A percentile compares a stretch with the other conserved stretches of the same genome.
phyloP scores from a whole-genome alignment of 2,888 invertebrate genomes.

The Beris chalybata region DNA sequence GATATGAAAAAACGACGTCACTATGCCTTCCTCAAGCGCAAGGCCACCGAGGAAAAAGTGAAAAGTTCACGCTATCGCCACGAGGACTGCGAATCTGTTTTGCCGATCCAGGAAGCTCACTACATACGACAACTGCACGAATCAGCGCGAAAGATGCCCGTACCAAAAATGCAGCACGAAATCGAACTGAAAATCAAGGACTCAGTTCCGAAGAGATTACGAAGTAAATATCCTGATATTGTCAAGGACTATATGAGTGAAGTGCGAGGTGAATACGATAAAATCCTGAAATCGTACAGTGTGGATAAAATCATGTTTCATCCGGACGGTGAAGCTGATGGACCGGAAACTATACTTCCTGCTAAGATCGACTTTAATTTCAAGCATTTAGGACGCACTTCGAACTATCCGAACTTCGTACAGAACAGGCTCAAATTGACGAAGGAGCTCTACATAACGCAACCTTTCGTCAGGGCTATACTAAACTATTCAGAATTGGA shows the following conservation, averaged over 20 bases:
- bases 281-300: constrained; percentile 64
- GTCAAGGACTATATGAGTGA: constrained; percentile 59
- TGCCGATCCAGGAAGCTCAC: constrained; percentile 58
- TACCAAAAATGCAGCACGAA: constrained; percentile 64
- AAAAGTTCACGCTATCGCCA: constrained; percentile 40
- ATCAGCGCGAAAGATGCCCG: constrained; percentile 62
- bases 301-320: constrained; percentile 66
- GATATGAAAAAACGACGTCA: constrained; percentile 52
- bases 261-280: constrained; percentile 62
- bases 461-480: constrained; percentile 63
- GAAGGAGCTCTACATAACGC: constrained; percentile 63
- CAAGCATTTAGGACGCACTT: constrained; percentile 64
- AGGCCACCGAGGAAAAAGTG: constrained; percentile 51
- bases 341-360: not conserved
- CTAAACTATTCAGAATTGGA: constrained; percentile 50
- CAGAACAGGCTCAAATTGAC: constrained; percentile 61
- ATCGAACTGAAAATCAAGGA: constrained; percentile 65
- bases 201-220: constrained; percentile 61
- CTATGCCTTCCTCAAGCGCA: constrained; percentile 41
- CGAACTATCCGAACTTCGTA: constrained; percentile 62
- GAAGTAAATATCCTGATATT: constrained; percentile 60
- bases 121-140: constrained; percentile 62
- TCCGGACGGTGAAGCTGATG: constrained; percentile 52
- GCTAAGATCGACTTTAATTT: constrained; percentile 54
- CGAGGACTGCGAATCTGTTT: constrained; percentile 30